A percentile compares a stretch with the other conserved stretches of the same genome.
Conservation (phyloP, 2,888 invertebrate genomes). For the Melanophora roralis region DNA sequence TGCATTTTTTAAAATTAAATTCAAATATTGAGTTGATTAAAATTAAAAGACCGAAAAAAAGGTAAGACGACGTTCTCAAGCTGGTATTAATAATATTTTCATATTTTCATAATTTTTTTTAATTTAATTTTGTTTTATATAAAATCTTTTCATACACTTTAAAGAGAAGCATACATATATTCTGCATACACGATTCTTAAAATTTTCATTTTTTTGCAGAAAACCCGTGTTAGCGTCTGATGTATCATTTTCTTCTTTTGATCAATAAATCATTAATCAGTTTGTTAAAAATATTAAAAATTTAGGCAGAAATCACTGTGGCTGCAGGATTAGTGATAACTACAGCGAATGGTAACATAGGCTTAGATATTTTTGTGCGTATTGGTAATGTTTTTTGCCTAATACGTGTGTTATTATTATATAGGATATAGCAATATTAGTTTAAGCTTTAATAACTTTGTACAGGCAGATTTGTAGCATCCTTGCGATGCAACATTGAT, state of each 20-base stretch:
- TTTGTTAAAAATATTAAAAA: neutral
- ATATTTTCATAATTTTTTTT: constrained; percentile 9
- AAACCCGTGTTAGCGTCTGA: neutral
- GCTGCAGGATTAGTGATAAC: constrained; percentile 50
- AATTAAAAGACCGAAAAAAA: neutral
- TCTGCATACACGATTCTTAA: neutral
- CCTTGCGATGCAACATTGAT: neutral
- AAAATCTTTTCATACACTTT: no score
- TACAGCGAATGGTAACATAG: constrained; percentile 18
- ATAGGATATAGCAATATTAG: neutral
- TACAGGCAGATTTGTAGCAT: neutral
- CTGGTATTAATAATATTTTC: constrained; percentile 9
- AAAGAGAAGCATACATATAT: no score
- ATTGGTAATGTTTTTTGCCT: neutral
- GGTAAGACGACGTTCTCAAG: neutral
- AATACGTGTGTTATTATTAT: neutral
- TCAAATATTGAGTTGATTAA: constrained; percentile 23
- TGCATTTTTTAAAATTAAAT: neutral
- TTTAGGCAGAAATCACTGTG: neutral
- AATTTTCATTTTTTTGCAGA: neutral
- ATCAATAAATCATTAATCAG: neutral
- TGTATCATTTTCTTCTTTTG: neutral
- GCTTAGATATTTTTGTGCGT: no score
- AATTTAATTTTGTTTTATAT: constrained; percentile 7
- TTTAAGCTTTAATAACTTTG: neutral